Evolutionary conservation across 2,888 invertebrate species (phyloP).

Genomic region (Leucophenga montana): DNA sequence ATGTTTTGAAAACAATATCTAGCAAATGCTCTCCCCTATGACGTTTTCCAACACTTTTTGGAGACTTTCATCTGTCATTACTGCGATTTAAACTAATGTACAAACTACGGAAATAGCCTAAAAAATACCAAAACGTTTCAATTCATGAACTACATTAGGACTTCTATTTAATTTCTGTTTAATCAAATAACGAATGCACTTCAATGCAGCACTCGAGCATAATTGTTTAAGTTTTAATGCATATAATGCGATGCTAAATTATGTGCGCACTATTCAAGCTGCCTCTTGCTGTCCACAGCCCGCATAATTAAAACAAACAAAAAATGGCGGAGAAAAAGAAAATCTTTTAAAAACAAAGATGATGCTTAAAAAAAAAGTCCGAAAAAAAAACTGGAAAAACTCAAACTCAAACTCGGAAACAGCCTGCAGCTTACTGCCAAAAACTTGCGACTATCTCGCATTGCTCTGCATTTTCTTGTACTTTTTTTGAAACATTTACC

Average conservation of each 20-base stretch:
- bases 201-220: background rate
- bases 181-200: conserved; percentile 5
- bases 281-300: conserved; percentile 28
- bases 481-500: conserved; percentile 12
- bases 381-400: conserved; percentile 9
- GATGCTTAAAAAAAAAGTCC: background rate
- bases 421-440: conserved; percentile 18
- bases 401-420: background rate
- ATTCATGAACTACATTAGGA: too few relatives aligned
- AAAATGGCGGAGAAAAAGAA: conserved; percentile 6
- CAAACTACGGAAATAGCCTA: too few relatives aligned
- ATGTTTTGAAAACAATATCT: too few relatives aligned
- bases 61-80: too few relatives aligned
- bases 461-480: background rate
- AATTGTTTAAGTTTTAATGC: conserved; percentile 28
- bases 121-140: too few relatives aligned
- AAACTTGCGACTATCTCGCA: conserved; percentile 18
- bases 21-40: too few relatives aligned
- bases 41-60: too few relatives aligned
- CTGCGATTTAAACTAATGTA: too few relatives aligned
- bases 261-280: background rate
- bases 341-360: conserved; percentile 15
- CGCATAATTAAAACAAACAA: conserved; percentile 39
- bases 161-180: too few relatives aligned
- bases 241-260: background rate